Percentiles rank a stretch among this genome's conserved stretches.
phyloP scores from a whole-genome alignment of 1,140 invertebrate species.

The Tetraneura akinire region DNA sequence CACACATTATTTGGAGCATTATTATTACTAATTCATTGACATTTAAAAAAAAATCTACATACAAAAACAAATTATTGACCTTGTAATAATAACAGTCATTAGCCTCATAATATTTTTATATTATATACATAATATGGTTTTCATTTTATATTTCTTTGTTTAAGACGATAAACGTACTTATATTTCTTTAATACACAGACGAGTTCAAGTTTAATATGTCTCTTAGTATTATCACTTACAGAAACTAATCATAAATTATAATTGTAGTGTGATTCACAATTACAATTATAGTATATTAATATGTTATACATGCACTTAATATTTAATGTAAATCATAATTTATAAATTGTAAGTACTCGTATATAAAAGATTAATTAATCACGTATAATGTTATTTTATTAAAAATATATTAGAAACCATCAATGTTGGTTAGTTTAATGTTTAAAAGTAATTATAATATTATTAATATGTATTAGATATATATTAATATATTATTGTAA shows the following conservation, averaged over 20 bases:
- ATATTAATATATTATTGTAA: no score
- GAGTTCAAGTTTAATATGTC: constrained; percentile 1
- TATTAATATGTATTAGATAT: no score
- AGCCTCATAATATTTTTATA: neutral
- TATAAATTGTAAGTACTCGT: no score
- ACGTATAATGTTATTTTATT: no score
- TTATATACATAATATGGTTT: constrained; percentile 2
- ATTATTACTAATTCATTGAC: neutral
- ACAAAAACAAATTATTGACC: neutral
- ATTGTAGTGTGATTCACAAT: neutral
- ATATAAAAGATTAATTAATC: no score
- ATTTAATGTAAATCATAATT: no score
- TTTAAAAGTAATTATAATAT: no score
- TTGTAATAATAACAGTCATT: constrained; percentile 27
- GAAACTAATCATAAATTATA: neutral
- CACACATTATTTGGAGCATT: neutral
- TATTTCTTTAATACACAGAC: neutral
- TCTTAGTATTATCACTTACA: neutral
- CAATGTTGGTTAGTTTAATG: no score
- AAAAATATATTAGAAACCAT: no score
- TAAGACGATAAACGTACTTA: neutral
- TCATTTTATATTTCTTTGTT: constrained; percentile 27
- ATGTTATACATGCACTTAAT: no score
- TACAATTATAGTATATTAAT: no score
- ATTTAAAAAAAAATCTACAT: neutral